These are phyloP conservation scores for Acipenser oxyrinchus DNA, from an alignment of 2,797 vertebrate genomes.

Conservation along the genomic window DNA sequence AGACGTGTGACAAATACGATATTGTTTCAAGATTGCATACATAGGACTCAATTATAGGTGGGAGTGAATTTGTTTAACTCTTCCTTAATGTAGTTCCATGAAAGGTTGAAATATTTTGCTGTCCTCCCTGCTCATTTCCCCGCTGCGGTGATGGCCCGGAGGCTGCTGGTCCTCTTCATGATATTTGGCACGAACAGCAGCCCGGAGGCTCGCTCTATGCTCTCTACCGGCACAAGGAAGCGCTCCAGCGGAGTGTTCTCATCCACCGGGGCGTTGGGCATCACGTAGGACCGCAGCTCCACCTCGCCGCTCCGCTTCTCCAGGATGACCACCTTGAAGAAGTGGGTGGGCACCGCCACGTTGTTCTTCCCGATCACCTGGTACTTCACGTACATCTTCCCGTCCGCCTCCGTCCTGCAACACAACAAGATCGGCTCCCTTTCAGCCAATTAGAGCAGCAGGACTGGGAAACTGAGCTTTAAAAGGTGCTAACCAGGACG, in stretches of 20 bases:
- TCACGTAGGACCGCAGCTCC: slow-evolving; percentile 77
- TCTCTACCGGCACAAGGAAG: slow-evolving; percentile 88
- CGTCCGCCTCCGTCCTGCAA: slow-evolving; percentile 74
- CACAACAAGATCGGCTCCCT: not conserved
- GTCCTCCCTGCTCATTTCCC: slow-evolving; percentile 34
- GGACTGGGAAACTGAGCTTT: too few relatives aligned
- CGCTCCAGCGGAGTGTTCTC: slow-evolving; percentile 72
- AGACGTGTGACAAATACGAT: too few relatives aligned
- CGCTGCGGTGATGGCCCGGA: slow-evolving; percentile 64
- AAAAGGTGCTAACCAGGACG: too few relatives aligned
- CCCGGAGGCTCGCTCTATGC: slow-evolving; percentile 73
- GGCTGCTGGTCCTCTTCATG: slow-evolving; percentile 59
- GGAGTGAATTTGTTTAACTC: too few relatives aligned
- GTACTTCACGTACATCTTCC: slow-evolving; percentile 85
- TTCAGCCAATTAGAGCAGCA: too few relatives aligned
- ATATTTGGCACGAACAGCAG: slow-evolving; percentile 89
- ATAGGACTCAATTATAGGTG: too few relatives aligned
- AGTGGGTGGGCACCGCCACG: slow-evolving; percentile 87
- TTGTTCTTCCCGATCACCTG: slow-evolving; percentile 84
- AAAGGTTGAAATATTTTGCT: too few relatives aligned
- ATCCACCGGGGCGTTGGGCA: slow-evolving; percentile 79
- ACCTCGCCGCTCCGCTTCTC: slow-evolving; percentile 71
- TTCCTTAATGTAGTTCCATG: too few relatives aligned
- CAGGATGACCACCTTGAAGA: slow-evolving; percentile 91
- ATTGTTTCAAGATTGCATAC: too few relatives aligned